phyloP scores from a whole-genome alignment of 2,888 invertebrate species.

The Eupeodes luniger region DNA sequence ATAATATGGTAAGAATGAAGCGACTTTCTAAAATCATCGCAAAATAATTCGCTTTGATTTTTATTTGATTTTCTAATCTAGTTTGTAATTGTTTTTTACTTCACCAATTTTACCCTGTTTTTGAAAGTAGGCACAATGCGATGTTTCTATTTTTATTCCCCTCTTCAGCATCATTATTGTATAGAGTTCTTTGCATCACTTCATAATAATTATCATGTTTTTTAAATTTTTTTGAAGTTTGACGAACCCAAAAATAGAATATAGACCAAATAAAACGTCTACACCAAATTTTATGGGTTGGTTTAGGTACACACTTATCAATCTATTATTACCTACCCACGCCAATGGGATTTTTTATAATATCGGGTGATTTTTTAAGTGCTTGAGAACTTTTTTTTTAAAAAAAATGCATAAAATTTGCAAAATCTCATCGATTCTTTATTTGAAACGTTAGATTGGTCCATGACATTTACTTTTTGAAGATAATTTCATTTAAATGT shows the following conservation, averaged over 20 bases:
- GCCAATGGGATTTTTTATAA: not conserved
- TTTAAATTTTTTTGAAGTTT: not conserved
- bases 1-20: not conserved
- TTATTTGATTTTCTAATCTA: constrained; percentile 68
- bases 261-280: not conserved
- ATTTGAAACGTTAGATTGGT: no score
- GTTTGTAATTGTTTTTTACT: constrained; percentile 54
- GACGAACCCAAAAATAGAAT: not conserved
- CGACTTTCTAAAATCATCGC: constrained; percentile 33
- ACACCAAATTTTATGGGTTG: not conserved
- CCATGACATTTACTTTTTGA: no score
- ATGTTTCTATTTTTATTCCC: constrained; percentile 57
- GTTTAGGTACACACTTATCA: not conserved
- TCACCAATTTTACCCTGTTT: not conserved
- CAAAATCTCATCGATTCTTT: no score
- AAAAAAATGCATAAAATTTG: no score
- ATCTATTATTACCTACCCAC: not conserved
- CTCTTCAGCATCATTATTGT: not conserved
- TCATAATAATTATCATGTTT: not conserved
- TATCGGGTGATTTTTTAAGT: no score
- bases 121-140: constrained; percentile 6
- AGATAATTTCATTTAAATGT: no score
- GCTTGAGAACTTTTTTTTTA: no score
- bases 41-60: constrained; percentile 58
- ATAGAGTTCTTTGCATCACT: not conserved